Conservation (phyloP, 2,888 invertebrate genomes). For the Scrobipalpa costella region DNA sequence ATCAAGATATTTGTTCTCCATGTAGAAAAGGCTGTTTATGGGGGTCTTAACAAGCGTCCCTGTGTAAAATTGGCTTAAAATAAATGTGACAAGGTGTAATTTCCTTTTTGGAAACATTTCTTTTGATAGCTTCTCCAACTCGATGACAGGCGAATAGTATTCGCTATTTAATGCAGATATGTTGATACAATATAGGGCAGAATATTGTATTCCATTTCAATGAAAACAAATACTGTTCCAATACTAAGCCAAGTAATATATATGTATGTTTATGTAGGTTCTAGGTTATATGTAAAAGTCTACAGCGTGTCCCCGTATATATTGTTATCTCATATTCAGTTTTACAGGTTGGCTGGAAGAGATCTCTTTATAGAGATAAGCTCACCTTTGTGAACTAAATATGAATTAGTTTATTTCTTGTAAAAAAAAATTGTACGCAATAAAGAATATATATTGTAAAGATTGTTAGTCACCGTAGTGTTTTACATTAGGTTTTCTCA, state of each 20-base stretch:
- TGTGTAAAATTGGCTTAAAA: slow-evolving; percentile 60
- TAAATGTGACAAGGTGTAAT: slow-evolving; percentile 44
- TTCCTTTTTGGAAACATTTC: background rate
- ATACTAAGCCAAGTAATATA: background rate
- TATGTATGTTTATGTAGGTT: too few relatives aligned
- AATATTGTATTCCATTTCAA: background rate
- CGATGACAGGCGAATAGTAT: background rate
- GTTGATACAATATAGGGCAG: background rate
- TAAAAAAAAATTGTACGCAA: too few relatives aligned
- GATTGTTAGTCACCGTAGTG: slow-evolving; percentile 33
- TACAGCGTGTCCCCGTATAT: too few relatives aligned
- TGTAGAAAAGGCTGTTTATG: slow-evolving; percentile 60
- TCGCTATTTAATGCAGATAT: too few relatives aligned
- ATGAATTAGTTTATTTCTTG: too few relatives aligned
- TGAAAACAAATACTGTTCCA: background rate
- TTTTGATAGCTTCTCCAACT: background rate
- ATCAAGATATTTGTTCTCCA: slow-evolving; percentile 57
- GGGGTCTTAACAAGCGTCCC: slow-evolving; percentile 43
- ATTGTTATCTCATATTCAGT: too few relatives aligned
- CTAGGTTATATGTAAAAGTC: too few relatives aligned
- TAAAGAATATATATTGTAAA: too few relatives aligned
- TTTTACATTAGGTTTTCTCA: slow-evolving; percentile 42
- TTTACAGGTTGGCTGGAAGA: too few relatives aligned
- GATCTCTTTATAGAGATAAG: too few relatives aligned
- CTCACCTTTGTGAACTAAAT: too few relatives aligned